phyloP scores from a whole-genome alignment of 2,888 invertebrate species.

The Synanthedon vespiformis region DNA sequence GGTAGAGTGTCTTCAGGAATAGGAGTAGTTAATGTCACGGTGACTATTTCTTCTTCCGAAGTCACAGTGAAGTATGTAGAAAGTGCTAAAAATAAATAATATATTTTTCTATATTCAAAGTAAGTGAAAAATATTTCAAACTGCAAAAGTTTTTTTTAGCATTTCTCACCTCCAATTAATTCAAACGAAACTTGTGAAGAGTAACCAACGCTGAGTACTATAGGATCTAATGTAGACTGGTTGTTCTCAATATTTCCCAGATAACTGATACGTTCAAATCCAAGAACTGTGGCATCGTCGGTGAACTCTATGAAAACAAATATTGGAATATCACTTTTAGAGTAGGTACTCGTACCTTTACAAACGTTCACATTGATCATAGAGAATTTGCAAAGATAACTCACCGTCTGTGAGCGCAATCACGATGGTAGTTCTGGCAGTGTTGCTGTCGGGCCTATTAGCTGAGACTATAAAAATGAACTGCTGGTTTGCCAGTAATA shows the following conservation, averaged over 20 bases:
- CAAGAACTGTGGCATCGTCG: slow-evolving; percentile 5
- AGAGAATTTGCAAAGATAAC: background rate
- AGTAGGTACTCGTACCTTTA: too few relatives aligned
- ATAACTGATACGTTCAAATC: slow-evolving; percentile 12
- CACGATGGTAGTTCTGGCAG: slow-evolving; percentile 15
- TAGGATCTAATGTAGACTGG: slow-evolving; percentile 8
- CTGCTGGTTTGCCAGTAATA: slow-evolving; percentile 17
- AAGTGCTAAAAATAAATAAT: background rate
- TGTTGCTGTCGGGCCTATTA: slow-evolving; percentile 7
- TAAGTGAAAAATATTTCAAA: too few relatives aligned
- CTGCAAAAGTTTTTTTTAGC: too few relatives aligned
- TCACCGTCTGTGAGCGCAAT: slow-evolving; percentile 9
- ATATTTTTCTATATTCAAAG: too few relatives aligned
- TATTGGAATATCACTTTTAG: too few relatives aligned
- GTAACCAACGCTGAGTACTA: slow-evolving; percentile 12
- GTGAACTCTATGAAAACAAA: background rate
- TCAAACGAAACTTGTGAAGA: slow-evolving; percentile 9
- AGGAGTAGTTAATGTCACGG: slow-evolving; percentile 5
- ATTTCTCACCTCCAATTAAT: slow-evolving; percentile 17
- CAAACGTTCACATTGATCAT: too few relatives aligned
- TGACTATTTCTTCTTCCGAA: slow-evolving; percentile 7
- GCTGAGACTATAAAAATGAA: slow-evolving; percentile 18
- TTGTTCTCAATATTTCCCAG: slow-evolving; percentile 12
- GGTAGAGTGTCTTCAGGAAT: slow-evolving; percentile 20
- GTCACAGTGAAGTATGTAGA: background rate